Percentiles rank a stretch among this genome's conserved stretches.
Conservation (phyloP, 2,113 vertebrate species). For the Sula dactylatra region DNA sequence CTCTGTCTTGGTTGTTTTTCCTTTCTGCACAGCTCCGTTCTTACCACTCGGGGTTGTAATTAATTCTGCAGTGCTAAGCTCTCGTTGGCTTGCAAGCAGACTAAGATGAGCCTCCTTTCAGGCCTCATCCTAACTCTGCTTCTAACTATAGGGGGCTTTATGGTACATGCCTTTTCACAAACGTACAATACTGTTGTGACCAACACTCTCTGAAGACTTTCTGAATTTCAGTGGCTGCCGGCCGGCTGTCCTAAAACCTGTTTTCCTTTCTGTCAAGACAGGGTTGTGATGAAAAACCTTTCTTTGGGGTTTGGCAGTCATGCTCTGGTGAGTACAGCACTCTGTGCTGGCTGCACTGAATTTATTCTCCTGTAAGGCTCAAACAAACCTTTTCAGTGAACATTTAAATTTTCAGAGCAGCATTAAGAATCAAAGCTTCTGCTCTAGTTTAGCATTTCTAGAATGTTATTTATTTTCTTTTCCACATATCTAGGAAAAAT, state of each 20-base stretch:
- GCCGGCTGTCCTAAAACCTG: neutral
- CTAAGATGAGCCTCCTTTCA: neutral
- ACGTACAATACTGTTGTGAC: too few species aligned
- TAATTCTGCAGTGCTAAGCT: neutral
- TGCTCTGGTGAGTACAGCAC: neutral
- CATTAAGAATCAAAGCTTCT: neutral
- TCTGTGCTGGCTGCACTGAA: neutral
- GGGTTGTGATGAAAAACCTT: neutral
- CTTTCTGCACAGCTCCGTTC: neutral
- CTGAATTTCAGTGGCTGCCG: neutral
- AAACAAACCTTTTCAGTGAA: neutral
- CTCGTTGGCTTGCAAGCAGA: neutral
- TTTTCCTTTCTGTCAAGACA: neutral
- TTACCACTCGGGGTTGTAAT: too few species aligned
- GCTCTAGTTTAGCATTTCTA: neutral
- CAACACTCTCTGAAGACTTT: neutral
- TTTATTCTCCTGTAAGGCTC: neutral
- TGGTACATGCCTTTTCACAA: neutral
- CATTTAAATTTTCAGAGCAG: neutral
- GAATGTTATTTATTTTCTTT: neutral
- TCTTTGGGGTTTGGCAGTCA: neutral
- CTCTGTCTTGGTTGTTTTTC: neutral
- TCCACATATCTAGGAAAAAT: neutral
- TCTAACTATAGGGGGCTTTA: neutral
- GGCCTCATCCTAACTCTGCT: neutral